phyloP scores from a whole-genome alignment of 2,797 vertebrate species.

The Buceros bicornis region DNA sequence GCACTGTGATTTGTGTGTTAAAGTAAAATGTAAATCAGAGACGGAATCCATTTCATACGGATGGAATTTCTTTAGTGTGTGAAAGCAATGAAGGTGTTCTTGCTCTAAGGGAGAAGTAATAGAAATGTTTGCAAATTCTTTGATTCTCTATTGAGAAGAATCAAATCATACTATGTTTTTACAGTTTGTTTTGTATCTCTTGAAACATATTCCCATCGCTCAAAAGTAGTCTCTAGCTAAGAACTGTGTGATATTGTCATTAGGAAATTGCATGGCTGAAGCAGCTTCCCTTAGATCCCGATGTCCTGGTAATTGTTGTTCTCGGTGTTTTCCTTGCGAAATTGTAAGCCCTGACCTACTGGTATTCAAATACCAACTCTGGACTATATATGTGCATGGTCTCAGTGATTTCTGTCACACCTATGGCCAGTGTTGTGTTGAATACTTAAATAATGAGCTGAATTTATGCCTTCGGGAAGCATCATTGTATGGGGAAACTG shows the following conservation, averaged over 20 bases:
- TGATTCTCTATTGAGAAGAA: not conserved
- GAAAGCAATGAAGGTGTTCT: not conserved
- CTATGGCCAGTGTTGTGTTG: not conserved
- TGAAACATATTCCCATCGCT: not conserved
- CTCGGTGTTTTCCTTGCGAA: not conserved
- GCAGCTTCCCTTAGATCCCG: not conserved
- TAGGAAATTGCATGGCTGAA: not conserved
- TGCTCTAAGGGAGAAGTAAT: not conserved
- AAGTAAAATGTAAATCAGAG: not conserved
- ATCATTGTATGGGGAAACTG: not conserved
- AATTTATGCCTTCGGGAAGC: not conserved
- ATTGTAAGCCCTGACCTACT: not conserved
- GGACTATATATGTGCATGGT: not conserved
- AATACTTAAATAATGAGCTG: not conserved
- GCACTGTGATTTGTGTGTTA: not conserved
- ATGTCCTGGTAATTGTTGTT: not conserved
- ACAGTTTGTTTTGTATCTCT: not conserved
- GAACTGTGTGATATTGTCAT: not conserved
- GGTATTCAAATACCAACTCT: not conserved
- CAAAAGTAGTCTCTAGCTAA: not conserved
- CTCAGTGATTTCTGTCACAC: not conserved
- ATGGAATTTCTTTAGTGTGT: not conserved
- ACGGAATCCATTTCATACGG: not conserved
- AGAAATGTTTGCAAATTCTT: not conserved
- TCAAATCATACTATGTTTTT: not conserved